Percentiles rank a stretch among this genome's conserved stretches.
phyloP scores from a whole-genome alignment of 30 jellyfish, hydroid and myxozoan species.

The Haliclystus octoradiatus region DNA sequence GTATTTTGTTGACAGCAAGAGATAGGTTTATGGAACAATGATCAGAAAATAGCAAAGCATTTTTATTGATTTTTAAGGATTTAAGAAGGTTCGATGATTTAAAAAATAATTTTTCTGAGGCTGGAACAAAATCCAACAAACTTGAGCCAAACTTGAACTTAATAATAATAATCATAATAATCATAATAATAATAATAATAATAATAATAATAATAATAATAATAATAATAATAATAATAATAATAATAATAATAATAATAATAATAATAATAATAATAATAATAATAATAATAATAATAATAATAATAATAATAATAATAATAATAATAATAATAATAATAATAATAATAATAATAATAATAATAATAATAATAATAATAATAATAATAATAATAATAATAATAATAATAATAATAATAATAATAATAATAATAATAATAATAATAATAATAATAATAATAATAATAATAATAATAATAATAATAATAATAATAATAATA shows the following conservation, averaged over 20 bases:
- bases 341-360: conserved; percentile 7
- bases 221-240: conserved; percentile 11
- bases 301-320: conserved; percentile 1
- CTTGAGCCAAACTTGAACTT: too few relatives aligned
- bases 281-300: conserved; percentile 11
- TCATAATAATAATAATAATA: too few relatives aligned
- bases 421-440: conserved; percentile 11
- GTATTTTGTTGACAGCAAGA: too few relatives aligned
- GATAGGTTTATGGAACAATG: too few relatives aligned
- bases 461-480: not conserved
- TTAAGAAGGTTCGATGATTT: too few relatives aligned
- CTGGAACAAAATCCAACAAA: too few relatives aligned
- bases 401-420: conserved; percentile 11
- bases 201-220: conserved; percentile 12
- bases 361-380: conserved; percentile 11
- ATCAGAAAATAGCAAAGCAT: too few relatives aligned
- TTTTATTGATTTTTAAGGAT: too few relatives aligned
- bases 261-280: conserved; percentile 12
- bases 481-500: conserved; percentile 1
- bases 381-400: conserved; percentile 12
- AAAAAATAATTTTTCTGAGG: too few relatives aligned
- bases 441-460: conserved; percentile 12
- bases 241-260: conserved; percentile 11
- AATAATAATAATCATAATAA: too few relatives aligned
- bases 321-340: conserved; percentile 2